phyloP scores from a whole-genome alignment of 2,888 invertebrate genomes.

The Cosmorhoe ocellata region DNA sequence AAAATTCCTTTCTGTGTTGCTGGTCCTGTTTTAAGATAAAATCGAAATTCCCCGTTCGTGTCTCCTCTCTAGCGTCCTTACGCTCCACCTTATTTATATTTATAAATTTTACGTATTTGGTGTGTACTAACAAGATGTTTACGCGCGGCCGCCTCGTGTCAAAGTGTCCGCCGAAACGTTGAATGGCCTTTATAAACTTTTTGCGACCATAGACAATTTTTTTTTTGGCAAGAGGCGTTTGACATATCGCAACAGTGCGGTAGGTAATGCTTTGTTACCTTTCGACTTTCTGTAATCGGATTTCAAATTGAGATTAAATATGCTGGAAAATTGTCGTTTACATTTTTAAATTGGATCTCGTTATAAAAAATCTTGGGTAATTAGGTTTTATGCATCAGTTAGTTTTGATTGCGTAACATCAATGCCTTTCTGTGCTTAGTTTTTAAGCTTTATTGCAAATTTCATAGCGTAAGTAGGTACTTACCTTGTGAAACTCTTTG shows the following conservation, averaged over 20 bases:
- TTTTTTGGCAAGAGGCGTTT: slow-evolving; percentile 38
- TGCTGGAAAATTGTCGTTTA: slow-evolving; percentile 41
- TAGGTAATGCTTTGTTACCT: slow-evolving; percentile 41
- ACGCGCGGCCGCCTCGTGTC: slow-evolving; percentile 53
- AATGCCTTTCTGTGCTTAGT: no score
- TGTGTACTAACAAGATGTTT: slow-evolving; percentile 76
- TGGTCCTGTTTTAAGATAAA: no score
- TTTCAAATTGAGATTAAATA: slow-evolving; percentile 41
- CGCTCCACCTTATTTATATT: slow-evolving; percentile 70
- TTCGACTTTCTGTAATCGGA: slow-evolving; percentile 39
- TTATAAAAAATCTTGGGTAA: slow-evolving; percentile 22
- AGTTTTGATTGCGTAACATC: slow-evolving; percentile 8
- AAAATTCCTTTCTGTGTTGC: no score
- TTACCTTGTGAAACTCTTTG: no score
- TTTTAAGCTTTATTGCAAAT: no score
- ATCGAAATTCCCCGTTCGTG: neutral
- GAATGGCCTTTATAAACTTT: slow-evolving; percentile 40
- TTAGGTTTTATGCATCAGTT: slow-evolving; percentile 31
- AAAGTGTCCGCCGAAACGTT: slow-evolving; percentile 61
- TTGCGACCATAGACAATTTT: slow-evolving; percentile 53
- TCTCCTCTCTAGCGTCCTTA: slow-evolving; percentile 32
- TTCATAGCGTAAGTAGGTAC: no score
- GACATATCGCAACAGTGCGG: slow-evolving; percentile 41
- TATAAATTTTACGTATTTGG: slow-evolving; percentile 74
- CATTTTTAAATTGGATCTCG: slow-evolving; percentile 31